phyloP scores from a whole-genome alignment of 2,888 invertebrate genomes.

The Heliconius ismenius region DNA sequence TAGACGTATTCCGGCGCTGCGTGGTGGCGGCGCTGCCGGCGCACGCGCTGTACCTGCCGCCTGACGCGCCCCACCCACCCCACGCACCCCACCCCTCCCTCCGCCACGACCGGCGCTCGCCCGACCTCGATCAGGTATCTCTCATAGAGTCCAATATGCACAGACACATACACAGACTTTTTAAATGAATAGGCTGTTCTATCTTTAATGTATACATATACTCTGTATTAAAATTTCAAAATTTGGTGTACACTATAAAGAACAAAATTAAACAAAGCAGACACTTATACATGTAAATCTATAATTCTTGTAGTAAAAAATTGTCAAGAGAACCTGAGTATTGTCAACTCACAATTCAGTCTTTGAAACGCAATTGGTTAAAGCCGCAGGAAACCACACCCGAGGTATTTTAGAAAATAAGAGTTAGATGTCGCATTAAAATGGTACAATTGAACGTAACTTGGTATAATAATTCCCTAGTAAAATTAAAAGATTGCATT shows the following conservation, averaged over 20 bases:
- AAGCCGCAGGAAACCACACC: slow-evolving; percentile 19
- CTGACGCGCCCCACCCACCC: slow-evolving; percentile 86
- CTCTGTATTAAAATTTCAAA: too few relatives aligned
- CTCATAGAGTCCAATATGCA: not conserved
- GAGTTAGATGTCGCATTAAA: not conserved
- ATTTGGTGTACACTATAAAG: too few relatives aligned
- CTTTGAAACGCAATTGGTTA: slow-evolving; percentile 4
- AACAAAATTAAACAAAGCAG: not conserved
- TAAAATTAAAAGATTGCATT: not conserved
- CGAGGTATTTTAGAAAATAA: slow-evolving; percentile 7
- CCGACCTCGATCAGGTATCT: slow-evolving; percentile 93
- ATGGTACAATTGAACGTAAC: not conserved
- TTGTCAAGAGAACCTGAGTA: not conserved
- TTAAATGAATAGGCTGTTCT: not conserved
- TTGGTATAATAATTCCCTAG: not conserved
- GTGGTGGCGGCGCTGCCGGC: slow-evolving; percentile 94
- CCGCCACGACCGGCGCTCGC: slow-evolving; percentile 87
- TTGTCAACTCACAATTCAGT: not conserved
- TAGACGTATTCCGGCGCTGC: slow-evolving; percentile 95
- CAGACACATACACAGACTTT: slow-evolving; percentile 1
- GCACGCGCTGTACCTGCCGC: slow-evolving; percentile 93
- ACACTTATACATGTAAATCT: not conserved
- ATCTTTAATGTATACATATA: too few relatives aligned
- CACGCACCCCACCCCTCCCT: slow-evolving; percentile 87
- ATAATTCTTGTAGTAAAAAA: not conserved